A percentile compares a stretch with the other conserved stretches of the same genome.
Conservation (phyloP, 1,140 invertebrate species). For the Macrobrachium rosenbergii region DNA sequence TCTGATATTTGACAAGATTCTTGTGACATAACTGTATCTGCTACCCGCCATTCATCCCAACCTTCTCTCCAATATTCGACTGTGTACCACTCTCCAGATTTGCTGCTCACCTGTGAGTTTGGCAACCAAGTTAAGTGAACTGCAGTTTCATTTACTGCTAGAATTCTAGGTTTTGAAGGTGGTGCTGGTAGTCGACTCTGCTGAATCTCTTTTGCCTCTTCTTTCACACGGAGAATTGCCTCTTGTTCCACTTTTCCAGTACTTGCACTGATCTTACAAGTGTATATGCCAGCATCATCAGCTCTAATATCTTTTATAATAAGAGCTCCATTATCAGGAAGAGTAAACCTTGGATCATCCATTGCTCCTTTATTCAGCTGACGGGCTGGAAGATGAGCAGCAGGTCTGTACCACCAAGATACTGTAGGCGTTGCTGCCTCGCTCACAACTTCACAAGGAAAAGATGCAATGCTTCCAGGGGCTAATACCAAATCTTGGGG, state of each 20-base stretch:
- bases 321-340: conserved; percentile 43
- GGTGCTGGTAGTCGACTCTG: conserved; percentile 23
- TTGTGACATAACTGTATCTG: conserved; percentile 28
- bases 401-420: conserved; percentile 32
- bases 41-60: conserved; percentile 39
- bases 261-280: conserved; percentile 14
- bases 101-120: conserved; percentile 30
- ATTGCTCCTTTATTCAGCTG: not conserved
- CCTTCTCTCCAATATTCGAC: conserved; percentile 43
- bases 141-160: conserved; percentile 28
- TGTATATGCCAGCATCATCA: conserved; percentile 36
- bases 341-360: conserved; percentile 8
- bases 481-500: conserved; percentile 36
- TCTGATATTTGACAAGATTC: conserved; percentile 34
- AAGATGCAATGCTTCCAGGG: conserved; percentile 16
- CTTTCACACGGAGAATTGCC: conserved; percentile 13
- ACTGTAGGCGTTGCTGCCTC: conserved; percentile 29
- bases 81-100: conserved; percentile 36
- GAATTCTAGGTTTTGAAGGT: conserved; percentile 30
- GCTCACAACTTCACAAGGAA: conserved; percentile 44
- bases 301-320: conserved; percentile 34
- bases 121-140: conserved; percentile 43
- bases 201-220: not conserved
- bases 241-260: conserved; percentile 31
- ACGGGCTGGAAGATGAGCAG: conserved; percentile 5